A percentile compares a stretch with the other conserved stretches of the same genome.
Evolutionary conservation across 1,140 invertebrate genomes (phyloP).

Genomic region (Anastrepha ludens): DNA sequence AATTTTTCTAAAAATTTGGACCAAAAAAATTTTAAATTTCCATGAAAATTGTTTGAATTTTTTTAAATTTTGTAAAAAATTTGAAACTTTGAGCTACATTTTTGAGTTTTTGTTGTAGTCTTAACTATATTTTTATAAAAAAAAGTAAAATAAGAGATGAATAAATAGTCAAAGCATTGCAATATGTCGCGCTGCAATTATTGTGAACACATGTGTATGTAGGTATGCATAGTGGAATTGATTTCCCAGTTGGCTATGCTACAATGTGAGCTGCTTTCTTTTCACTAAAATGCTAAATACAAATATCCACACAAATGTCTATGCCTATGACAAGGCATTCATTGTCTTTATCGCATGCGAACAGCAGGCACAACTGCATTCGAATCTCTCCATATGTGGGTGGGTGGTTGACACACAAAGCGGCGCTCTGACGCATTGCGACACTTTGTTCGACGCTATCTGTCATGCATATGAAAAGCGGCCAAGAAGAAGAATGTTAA

Average conservation of each 20-base stretch:
- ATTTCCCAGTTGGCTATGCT: constrained; percentile 27
- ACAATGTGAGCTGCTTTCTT: constrained; percentile 17
- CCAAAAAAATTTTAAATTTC: too few species aligned
- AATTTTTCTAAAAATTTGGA: too few species aligned
- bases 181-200: too few species aligned
- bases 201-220: background rate
- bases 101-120: too few species aligned
- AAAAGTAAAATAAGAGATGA: too few species aligned
- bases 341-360: constrained; percentile 28
- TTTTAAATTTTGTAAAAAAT: too few species aligned
- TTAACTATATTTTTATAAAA: too few species aligned
- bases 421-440: constrained; percentile 18
- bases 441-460: constrained; percentile 23
- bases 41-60: too few species aligned
- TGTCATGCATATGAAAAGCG: background rate
- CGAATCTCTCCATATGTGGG: background rate
- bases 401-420: background rate
- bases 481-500: constrained; percentile 20
- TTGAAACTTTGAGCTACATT: too few species aligned
- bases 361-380: background rate
- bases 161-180: too few species aligned
- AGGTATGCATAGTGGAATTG: background rate
- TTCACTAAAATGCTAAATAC: background rate
- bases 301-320: too few species aligned
- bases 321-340: constrained; percentile 2